Conservation (phyloP, 2,888 invertebrate genomes). For the Allolobophora icterica region DNA sequence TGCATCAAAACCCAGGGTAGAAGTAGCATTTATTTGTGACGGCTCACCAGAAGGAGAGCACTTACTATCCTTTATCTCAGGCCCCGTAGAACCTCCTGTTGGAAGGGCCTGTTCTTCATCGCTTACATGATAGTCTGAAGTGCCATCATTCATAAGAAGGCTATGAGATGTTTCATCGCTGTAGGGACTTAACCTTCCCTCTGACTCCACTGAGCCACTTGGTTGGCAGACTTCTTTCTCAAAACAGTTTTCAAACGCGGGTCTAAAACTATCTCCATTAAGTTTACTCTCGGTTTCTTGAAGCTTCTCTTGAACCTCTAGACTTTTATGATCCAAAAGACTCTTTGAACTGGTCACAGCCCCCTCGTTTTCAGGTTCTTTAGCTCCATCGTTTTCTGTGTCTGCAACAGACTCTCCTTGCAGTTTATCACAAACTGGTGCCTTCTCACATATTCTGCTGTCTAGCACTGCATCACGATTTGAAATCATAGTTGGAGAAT, state of each 20-base stretch:
- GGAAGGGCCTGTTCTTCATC: conserved; percentile 7
- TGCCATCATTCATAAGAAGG: conserved; percentile 8
- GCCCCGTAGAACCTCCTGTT: neutral
- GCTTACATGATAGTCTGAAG: conserved; percentile 18
- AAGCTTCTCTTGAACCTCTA: neutral
- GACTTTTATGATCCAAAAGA: neutral
- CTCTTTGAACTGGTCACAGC: neutral
- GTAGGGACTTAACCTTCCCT: neutral
- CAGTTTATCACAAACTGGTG: neutral
- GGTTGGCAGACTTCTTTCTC: neutral
- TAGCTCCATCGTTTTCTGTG: conserved; percentile 5
- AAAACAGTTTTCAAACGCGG: neutral
- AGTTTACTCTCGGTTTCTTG: neutral
- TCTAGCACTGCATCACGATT: neutral
- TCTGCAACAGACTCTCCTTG: neutral
- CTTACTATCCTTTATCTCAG: neutral
- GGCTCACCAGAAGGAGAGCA: neutral
- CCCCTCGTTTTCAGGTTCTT: neutral
- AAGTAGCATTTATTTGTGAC: neutral
- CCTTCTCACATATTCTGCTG: neutral
- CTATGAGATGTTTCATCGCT: conserved; percentile 20
- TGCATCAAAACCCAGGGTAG: neutral
- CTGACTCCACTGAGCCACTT: neutral
- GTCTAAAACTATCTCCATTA: neutral
- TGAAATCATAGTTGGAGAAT: neutral